Evolutionary conservation across 2,797 vertebrate genomes (phyloP), one percentile per base, ranked within the genome.

Genomic region (Eidolon dupreanum): DNA sequence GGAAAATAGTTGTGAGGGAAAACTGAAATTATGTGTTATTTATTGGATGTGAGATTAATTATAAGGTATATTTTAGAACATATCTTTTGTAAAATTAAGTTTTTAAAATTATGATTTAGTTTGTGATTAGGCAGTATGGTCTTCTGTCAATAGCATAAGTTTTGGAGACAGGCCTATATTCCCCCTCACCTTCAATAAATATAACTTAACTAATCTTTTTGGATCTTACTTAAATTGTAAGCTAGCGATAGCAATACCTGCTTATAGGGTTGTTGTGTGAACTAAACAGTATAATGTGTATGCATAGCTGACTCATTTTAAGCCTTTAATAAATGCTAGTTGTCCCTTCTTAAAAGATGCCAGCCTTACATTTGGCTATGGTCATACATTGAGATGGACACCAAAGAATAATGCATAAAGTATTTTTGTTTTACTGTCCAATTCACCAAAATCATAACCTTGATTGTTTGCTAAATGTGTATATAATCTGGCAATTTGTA

Each of bases 381-480:
- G 33, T 81, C 3, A 10, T 84, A 11, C 28, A 61, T 95, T 94
- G 71, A 88, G 51, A 41, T 83, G 22, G 43, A 95, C 22, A 79
- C 17, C 43, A 83, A 66, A 92, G 15, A 91, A 65, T 75, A 83
- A 81, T 46, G 11, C 17, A 57, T 73, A 81, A 36, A 43, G 5
- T 61, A 33, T 61, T 95, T 95, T 94, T 93, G 24, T 84, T 84
- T 94, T 84, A 46, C 36, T 79, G 82, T 90, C 89, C 59, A 84
- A 2, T 82, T 93, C 46, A 71, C 36, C 84, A 57, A 91, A 95
- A 63, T 88, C 28, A 71, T 88, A 92, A 33, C 65, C 11, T 15
- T 93, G 41, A 90, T 88, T 82, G 26, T 96, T 92, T 41, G 28
- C 70, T 89, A 77, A 96, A 71, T 96, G 31, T 20, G 17, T 55